Evolutionary conservation across 23 tunicate species (phyloP).

Genomic region (Trididemnum clinides): DNA sequence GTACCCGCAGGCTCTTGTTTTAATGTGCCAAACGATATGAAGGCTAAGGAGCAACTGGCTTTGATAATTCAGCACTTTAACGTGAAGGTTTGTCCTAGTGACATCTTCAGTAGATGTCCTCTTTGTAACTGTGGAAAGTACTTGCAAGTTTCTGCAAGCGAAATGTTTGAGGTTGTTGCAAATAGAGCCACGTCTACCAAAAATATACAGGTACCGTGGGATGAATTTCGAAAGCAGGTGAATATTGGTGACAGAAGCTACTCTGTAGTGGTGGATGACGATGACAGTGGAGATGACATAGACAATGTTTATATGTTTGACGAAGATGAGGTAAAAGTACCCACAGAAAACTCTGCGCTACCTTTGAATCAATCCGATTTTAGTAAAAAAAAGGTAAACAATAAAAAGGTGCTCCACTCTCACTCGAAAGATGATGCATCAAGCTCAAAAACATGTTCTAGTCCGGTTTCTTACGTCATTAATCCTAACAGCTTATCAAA

Average conservation of each 20-base stretch:
- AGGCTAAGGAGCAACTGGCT: slow-evolving; percentile 66
- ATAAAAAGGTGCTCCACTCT: background rate
- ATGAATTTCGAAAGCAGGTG: slow-evolving; percentile 7
- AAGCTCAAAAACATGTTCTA: background rate
- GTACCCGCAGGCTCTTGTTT: slow-evolving; percentile 63
- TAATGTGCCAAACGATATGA: slow-evolving; percentile 58
- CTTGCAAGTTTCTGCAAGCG: slow-evolving; percentile 35
- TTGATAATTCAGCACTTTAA: slow-evolving; percentile 52
- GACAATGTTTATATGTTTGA: background rate
- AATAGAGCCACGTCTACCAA: background rate
- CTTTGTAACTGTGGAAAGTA: slow-evolving; percentile 74
- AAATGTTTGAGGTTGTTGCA: slow-evolving; percentile 27
- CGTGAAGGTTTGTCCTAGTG: slow-evolving; percentile 55
- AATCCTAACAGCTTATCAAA: slow-evolving; percentile 57
- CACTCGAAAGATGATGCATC: background rate
- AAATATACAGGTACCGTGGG: slow-evolving; percentile 27
- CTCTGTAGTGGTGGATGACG: background rate
- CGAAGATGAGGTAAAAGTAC: background rate
- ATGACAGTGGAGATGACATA: slow-evolving; percentile 17
- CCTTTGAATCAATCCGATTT: too few species aligned
- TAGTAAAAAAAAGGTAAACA: background rate
- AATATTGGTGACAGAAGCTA: background rate
- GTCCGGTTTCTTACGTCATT: slow-evolving; percentile 18
- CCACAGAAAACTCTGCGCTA: background rate
- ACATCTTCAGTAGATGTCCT: slow-evolving; percentile 82